Percentiles rank a stretch among this genome's conserved stretches.
phyloP scores from a whole-genome alignment of 2,113 vertebrate species.

The Condylura cristata region DNA sequence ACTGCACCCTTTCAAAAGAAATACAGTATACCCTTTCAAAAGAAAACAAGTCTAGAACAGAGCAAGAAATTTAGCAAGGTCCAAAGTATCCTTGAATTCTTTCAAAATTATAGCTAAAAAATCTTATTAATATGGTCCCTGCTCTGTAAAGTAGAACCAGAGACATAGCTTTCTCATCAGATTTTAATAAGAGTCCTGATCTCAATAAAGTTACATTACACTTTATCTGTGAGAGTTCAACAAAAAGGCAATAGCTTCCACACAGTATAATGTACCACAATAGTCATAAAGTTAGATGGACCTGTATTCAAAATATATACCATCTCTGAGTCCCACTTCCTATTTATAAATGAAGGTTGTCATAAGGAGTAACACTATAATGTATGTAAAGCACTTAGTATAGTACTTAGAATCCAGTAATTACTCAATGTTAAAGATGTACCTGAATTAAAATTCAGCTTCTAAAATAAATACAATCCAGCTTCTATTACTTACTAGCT shows the following conservation, averaged over 20 bases:
- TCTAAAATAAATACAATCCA: not conserved
- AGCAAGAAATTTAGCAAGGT: not conserved
- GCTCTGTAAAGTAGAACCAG: not conserved
- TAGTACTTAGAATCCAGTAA: not conserved
- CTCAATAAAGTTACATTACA: not conserved
- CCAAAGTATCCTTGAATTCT: not conserved
- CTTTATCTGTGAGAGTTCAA: not conserved
- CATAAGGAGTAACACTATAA: not conserved
- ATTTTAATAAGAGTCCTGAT: not conserved
- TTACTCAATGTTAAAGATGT: not conserved
- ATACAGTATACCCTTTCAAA: not conserved
- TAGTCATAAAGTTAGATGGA: not conserved
- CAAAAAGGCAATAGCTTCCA: not conserved
- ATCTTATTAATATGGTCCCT: not conserved
- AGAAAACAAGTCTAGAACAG: not conserved
- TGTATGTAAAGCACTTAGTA: not conserved
- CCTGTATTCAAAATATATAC: not conserved
- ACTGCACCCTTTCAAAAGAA: not conserved
- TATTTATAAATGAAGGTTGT: not conserved
- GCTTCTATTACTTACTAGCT: not conserved
- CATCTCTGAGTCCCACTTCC: not conserved
- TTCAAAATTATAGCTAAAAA: not conserved
- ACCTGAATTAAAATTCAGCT: not conserved
- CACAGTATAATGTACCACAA: not conserved
- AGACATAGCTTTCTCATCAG: not conserved